A percentile compares a stretch with the other conserved stretches of the same genome.
Conservation (phyloP, 2,797 vertebrate species). For the Carcharodon carcharias region DNA sequence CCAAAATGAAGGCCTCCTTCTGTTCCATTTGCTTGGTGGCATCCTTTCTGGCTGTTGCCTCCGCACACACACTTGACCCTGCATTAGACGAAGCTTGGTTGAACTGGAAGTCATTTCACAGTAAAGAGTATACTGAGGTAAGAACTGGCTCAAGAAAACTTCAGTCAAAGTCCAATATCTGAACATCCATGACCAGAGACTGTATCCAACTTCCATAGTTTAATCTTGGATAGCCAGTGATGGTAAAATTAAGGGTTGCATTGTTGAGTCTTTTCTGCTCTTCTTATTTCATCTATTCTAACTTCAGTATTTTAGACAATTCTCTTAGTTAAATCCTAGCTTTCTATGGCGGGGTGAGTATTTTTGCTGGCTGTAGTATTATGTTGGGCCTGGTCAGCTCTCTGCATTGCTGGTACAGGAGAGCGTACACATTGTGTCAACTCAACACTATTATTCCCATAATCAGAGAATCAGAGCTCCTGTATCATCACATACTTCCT, state of each 20-base stretch:
- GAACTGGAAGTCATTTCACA: conserved; percentile 31
- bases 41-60: not conserved
- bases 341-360: not conserved
- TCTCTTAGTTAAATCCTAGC: not conserved
- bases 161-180: too few relatives aligned
- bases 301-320: not conserved
- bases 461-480: not conserved
- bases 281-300: not conserved
- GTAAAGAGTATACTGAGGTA: not conserved
- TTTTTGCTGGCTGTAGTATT: not conserved
- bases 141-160: not conserved
- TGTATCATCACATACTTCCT: not conserved
- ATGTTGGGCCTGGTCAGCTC: not conserved
- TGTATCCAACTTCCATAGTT: not conserved
- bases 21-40: not conserved
- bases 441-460: too few relatives aligned
- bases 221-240: not conserved
- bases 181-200: not conserved
- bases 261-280: not conserved
- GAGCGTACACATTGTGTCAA: not conserved
- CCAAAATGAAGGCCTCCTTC: not conserved
- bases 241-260: not conserved
- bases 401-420: not conserved
- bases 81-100: not conserved
- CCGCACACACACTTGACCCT: not conserved